These are phyloP conservation scores for Augochlora pura DNA, from an alignment of 1,140 invertebrate genomes.

Conservation along the genomic window DNA sequence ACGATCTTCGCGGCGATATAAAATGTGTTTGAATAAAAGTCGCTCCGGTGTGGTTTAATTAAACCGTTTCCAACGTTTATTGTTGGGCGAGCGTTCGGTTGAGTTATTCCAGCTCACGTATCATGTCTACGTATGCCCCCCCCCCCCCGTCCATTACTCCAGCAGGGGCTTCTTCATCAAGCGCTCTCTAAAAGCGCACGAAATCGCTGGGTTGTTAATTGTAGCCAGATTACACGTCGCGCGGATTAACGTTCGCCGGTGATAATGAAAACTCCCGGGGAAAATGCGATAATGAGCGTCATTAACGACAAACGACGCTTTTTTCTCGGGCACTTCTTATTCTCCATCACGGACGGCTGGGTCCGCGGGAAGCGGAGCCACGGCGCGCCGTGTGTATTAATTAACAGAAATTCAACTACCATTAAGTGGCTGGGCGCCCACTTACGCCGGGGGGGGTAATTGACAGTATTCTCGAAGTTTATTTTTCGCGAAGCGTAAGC, in stretches of 20 bases:
- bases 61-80: no score
- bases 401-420: conserved; percentile 20
- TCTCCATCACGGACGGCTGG: neutral
- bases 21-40: no score
- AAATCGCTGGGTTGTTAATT: conserved; percentile 10
- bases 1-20: no score
- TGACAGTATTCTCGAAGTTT: neutral
- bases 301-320: conserved; percentile 30
- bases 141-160: neutral
- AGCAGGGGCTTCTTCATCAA: neutral
- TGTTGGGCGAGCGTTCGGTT: no score
- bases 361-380: no score
- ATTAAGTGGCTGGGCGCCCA: neutral
- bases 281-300: conserved; percentile 28
- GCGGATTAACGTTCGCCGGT: neutral
- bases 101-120: no score
- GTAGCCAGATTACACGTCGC: neutral
- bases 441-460: neutral
- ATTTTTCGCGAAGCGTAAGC: no score
- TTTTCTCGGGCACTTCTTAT: conserved; percentile 13
- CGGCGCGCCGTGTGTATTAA: conserved; percentile 6
- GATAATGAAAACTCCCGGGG: conserved; percentile 21
- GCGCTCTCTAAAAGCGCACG: neutral
- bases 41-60: no score
- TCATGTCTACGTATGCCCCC: no score